phyloP scores from a whole-genome alignment of 2,888 invertebrate species.

The Strigamia crassipes region DNA sequence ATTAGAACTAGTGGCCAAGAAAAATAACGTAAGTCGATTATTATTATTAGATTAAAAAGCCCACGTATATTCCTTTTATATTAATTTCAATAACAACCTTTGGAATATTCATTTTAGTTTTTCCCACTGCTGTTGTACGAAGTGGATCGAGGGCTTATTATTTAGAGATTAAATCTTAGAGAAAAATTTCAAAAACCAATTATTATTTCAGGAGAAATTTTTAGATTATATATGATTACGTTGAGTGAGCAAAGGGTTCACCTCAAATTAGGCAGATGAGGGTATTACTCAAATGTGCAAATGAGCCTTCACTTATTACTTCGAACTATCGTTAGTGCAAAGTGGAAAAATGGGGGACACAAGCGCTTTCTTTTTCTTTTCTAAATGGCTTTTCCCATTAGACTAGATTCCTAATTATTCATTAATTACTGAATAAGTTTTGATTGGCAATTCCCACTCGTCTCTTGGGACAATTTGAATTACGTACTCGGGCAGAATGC shows the following conservation, averaged over 20 bases:
- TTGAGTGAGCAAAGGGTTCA: not conserved
- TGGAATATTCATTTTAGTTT: not conserved
- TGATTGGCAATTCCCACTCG: not conserved
- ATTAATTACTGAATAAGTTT: slow-evolving; percentile 16
- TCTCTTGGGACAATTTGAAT: not conserved
- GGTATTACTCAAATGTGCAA: slow-evolving; percentile 11
- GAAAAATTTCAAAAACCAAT: too few relatives aligned
- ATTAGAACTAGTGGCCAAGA: not conserved
- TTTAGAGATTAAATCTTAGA: too few relatives aligned
- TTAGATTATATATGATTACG: not conserved
- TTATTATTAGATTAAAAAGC: not conserved
- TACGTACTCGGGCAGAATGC: not conserved
- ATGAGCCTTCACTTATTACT: not conserved
- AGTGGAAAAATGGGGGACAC: not conserved
- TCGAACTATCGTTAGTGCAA: not conserved
- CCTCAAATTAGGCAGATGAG: slow-evolving; percentile 11
- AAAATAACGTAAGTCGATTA: not conserved
- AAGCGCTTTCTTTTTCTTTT: not conserved
- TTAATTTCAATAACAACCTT: not conserved
- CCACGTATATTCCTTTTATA: not conserved
- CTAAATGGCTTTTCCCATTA: slow-evolving; percentile 6
- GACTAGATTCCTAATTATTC: slow-evolving; percentile 12
- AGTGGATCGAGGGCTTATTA: not conserved
- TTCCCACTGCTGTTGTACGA: not conserved
- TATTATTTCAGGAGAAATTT: not conserved